Percentiles rank a stretch among this genome's conserved stretches.
Evolutionary conservation across 2,113 vertebrate genomes (phyloP).

Genomic region (Ammodytes marinus): DNA sequence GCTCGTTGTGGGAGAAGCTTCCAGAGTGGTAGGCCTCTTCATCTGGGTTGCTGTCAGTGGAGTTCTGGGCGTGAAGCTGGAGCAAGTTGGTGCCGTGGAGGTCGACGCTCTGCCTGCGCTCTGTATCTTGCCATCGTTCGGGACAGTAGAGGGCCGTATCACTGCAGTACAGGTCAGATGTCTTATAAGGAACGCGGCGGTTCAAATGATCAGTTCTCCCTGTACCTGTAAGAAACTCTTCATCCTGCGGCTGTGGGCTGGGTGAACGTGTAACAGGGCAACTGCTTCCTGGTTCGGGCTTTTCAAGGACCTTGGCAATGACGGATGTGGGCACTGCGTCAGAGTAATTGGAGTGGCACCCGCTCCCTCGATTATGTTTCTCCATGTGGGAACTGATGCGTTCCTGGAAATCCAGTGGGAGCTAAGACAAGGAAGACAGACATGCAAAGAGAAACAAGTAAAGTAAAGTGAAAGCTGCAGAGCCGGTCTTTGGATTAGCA

Average conservation of each 20-base stretch:
- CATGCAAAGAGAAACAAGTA: conserved; percentile 28
- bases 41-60: conserved; percentile 90
- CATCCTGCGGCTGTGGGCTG: conserved; percentile 83
- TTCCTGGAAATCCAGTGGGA: conserved; percentile 93
- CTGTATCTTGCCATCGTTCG: conserved; percentile 86
- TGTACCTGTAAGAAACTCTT: conserved; percentile 76
- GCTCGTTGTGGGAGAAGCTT: conserved; percentile 87
- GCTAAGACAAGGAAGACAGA: conserved; percentile 76
- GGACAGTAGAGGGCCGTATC: conserved; percentile 96
- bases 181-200: conserved; percentile 88
- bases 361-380: conserved; percentile 87
- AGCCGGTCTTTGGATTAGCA: conserved; percentile 10
- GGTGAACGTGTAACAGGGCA: conserved; percentile 87
- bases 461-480: conserved; percentile 23
- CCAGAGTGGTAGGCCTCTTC: conserved; percentile 89
- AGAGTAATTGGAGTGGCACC: conserved; percentile 88
- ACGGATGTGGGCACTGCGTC: conserved; percentile 90
- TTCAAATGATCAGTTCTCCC: conserved; percentile 85
- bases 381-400: conserved; percentile 91
- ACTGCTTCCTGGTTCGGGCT: conserved; percentile 88
- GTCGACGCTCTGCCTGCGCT: conserved; percentile 90
- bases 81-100: conserved; percentile 84
- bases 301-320: conserved; percentile 93
- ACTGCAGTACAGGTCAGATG: conserved; percentile 91
- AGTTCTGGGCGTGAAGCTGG: conserved; percentile 89